A percentile compares a stretch with the other conserved stretches of the same genome.
These are phyloP conservation scores for Malachius bipustulatus DNA, from an alignment of 2,888 invertebrate species.

Conservation along the genomic window DNA sequence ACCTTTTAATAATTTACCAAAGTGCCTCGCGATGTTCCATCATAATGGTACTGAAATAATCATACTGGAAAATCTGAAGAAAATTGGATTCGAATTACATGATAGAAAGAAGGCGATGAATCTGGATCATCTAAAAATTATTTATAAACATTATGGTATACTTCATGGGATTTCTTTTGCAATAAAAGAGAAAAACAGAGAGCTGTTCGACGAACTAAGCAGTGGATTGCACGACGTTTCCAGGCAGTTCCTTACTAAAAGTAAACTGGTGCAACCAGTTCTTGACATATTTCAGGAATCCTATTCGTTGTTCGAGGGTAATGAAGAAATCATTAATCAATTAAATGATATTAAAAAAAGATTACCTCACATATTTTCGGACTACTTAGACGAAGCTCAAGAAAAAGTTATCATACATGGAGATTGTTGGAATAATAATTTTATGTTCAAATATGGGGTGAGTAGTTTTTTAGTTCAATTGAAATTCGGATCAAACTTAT, in stretches of 20 bases:
- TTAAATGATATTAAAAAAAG: conserved; percentile 10
- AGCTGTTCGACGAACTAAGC: conserved; percentile 13
- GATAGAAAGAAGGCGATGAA: conserved; percentile 24
- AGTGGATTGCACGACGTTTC: conserved; percentile 1
- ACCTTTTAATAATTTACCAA: conserved; percentile 18
- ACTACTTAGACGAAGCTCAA: conserved; percentile 8
- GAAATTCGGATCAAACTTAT: too few species aligned
- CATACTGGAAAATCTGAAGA: conserved; percentile 23
- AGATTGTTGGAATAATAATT: conserved; percentile 20
- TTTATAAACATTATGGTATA: conserved; percentile 18
- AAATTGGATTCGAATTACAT: conserved; percentile 21
- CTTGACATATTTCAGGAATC: background rate
- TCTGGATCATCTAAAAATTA: conserved; percentile 22
- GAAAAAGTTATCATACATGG: conserved; percentile 19
- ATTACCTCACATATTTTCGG: conserved; percentile 6
- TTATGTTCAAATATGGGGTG: conserved; percentile 20
- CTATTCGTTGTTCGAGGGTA: background rate
- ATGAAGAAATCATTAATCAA: conserved; percentile 11
- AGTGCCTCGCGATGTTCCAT: conserved; percentile 21
- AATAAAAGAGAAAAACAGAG: conserved; percentile 16
- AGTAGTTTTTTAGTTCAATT: conserved; percentile 5
- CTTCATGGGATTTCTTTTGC: conserved; percentile 22
- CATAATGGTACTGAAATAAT: conserved; percentile 22
- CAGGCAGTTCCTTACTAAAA: background rate
- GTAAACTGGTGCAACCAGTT: background rate